A percentile compares a stretch with the other conserved stretches of the same genome.
phyloP scores from a whole-genome alignment of 2,888 invertebrate genomes.

The Sympetrum striolatum region DNA sequence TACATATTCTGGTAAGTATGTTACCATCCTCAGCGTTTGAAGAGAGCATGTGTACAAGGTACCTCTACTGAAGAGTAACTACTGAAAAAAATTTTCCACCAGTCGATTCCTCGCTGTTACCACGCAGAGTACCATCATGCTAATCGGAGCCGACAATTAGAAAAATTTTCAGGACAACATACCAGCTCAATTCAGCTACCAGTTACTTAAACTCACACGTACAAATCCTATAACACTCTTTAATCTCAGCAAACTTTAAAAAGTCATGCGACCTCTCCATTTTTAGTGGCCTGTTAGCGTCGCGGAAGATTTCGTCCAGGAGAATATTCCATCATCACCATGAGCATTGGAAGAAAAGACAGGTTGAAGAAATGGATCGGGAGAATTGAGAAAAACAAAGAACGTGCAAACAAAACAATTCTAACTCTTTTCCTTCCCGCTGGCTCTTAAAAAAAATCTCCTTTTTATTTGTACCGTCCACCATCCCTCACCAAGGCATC shows the following conservation, averaged over 20 bases:
- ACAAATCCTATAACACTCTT: too few species aligned
- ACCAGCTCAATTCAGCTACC: too few species aligned
- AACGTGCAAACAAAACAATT: neutral
- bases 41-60: too few species aligned
- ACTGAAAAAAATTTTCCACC: too few species aligned
- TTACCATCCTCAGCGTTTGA: too few species aligned
- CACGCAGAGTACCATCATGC: neutral
- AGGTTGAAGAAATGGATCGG: neutral
- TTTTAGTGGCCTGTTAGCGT: neutral
- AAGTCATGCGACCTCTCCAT: neutral
- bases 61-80: too few species aligned
- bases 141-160: neutral
- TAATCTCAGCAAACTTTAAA: neutral
- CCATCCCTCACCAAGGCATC: neutral
- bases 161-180: too few species aligned
- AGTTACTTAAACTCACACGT: neutral
- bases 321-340: neutral
- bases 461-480: neutral
- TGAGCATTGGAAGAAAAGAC: neutral
- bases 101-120: too few species aligned
- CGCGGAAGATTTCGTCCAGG: neutral
- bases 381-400: neutral
- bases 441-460: neutral
- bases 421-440: neutral
- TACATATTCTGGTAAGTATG: too few species aligned